Percentiles rank a stretch among this genome's conserved stretches.
Evolutionary conservation across 2,888 invertebrate genomes (phyloP).

Genomic region (Coenonympha glycerion): DNA sequence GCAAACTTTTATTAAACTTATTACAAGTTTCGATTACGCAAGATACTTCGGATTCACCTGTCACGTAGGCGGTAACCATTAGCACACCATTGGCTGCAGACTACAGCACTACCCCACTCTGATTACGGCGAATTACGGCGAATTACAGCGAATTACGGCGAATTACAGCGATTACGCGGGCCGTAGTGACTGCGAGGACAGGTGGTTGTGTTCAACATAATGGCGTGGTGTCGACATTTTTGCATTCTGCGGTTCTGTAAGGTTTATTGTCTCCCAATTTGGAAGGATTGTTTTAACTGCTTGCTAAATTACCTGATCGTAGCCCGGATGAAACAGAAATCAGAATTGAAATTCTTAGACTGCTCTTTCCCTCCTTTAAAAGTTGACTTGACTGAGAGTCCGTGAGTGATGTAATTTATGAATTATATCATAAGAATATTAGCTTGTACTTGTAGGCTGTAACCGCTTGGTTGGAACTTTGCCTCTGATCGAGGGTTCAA

Average conservation of each 20-base stretch:
- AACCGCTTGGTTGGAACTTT: too few species aligned
- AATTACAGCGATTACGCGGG: conserved; percentile 35
- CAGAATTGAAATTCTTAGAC: too few species aligned
- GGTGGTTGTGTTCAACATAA: conserved; percentile 22
- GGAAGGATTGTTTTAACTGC: not conserved
- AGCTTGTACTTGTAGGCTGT: too few species aligned
- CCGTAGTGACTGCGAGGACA: conserved; percentile 22
- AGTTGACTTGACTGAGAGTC: too few species aligned
- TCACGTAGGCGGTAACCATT: conserved; percentile 31
- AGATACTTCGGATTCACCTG: conserved; percentile 16
- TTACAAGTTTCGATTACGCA: conserved; percentile 2
- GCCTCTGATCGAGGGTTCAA: too few species aligned
- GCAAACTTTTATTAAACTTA: not conserved
- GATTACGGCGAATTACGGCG: conserved; percentile 27
- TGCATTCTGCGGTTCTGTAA: not conserved
- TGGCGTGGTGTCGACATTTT: conserved; percentile 8
- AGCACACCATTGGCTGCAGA: conserved; percentile 35
- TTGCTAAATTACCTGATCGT: not conserved
- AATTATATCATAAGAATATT: too few species aligned
- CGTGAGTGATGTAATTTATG: too few species aligned
- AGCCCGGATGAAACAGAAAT: too few species aligned
- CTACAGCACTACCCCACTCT: conserved; percentile 25
- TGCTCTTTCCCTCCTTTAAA: too few species aligned
- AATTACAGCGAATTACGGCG: conserved; percentile 27
- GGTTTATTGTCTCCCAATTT: not conserved